Evolutionary conservation across 2,113 vertebrate genomes (phyloP).

Genomic region (Alosa alosa): DNA sequence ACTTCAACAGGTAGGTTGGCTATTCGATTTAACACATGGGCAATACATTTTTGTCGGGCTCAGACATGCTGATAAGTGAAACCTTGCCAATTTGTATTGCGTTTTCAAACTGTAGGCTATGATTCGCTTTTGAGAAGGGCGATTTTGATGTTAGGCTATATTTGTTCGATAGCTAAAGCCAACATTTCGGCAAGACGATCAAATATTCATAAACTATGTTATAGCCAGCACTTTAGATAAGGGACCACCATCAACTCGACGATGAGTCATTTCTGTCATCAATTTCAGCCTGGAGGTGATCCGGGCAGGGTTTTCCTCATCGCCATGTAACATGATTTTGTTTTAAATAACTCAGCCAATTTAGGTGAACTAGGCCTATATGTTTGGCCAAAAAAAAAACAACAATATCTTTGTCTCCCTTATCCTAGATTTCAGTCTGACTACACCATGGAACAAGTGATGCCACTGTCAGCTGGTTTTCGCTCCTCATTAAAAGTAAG

Average conservation of each 20-base stretch:
- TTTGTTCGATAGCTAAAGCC: neutral
- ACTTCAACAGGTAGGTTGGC: slow-evolving; percentile 1
- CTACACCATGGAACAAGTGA: slow-evolving; percentile 83
- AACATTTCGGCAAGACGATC: neutral
- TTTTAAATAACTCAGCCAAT: neutral
- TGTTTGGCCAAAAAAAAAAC: neutral
- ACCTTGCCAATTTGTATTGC: neutral
- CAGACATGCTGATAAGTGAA: neutral
- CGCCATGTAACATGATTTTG: neutral
- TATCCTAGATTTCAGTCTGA: slow-evolving; percentile 51
- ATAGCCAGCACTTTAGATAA: neutral
- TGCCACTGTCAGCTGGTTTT: slow-evolving; percentile 71
- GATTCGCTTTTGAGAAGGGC: neutral
- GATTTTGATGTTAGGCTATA: neutral
- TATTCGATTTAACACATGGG: neutral
- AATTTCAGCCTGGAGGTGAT: neutral
- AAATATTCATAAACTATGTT: neutral
- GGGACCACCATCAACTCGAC: neutral
- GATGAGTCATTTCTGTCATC: neutral
- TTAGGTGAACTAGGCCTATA: neutral
- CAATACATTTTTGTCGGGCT: neutral
- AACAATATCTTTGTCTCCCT: neutral
- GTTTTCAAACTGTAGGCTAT: neutral
- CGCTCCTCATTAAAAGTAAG: slow-evolving; percentile 81
- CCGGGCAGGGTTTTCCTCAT: neutral